Evolutionary conservation across 2,797 vertebrate genomes (phyloP).

Genomic region (Antrozous pallidus): DNA sequence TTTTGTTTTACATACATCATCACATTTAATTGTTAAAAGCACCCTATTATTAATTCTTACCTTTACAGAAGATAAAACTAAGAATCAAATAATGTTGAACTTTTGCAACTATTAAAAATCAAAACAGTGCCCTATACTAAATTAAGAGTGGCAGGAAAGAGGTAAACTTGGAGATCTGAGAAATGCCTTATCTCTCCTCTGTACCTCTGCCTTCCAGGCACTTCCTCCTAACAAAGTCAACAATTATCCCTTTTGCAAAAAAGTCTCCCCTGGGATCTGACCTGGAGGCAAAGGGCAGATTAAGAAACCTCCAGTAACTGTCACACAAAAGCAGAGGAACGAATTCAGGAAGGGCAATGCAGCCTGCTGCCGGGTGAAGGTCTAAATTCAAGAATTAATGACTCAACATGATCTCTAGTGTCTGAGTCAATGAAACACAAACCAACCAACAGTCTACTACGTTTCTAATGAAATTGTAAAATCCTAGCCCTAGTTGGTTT

Average conservation of each 20-base stretch:
- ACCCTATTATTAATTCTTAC: background rate
- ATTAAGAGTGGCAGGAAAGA: background rate
- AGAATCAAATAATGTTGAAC: background rate
- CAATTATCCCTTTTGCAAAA: background rate
- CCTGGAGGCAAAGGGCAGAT: background rate
- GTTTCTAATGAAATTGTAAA: background rate
- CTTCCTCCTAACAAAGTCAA: background rate
- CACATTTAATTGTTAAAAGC: background rate
- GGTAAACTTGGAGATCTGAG: background rate
- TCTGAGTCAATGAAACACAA: background rate
- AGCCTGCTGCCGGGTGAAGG: background rate
- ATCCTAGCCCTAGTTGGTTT: background rate
- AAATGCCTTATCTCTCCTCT: background rate
- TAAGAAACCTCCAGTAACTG: background rate
- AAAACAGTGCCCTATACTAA: background rate
- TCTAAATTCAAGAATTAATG: background rate
- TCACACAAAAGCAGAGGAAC: background rate
- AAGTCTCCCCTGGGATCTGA: background rate
- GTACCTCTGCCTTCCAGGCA: background rate
- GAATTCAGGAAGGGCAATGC: background rate
- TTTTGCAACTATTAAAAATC: background rate
- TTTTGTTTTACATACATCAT: background rate
- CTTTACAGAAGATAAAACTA: conserved; percentile 8
- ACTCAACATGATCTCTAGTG: background rate
- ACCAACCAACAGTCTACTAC: background rate